Percentiles rank a stretch among this genome's conserved stretches.
Evolutionary conservation across 1,140 invertebrate species (phyloP).

Genomic region (Philotrypesis tridentata): DNA sequence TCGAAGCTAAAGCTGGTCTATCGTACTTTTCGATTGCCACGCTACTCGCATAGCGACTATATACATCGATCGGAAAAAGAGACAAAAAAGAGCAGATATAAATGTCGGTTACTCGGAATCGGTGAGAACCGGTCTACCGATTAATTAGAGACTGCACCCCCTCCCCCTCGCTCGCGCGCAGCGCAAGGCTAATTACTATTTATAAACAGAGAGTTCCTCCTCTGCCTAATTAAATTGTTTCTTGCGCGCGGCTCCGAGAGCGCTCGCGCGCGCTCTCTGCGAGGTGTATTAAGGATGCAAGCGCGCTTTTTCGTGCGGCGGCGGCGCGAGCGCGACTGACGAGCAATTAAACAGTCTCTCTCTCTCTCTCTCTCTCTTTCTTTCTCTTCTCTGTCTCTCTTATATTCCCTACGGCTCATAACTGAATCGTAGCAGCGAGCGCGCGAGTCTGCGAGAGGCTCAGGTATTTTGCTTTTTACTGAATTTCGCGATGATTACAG

Average conservation of each 20-base stretch:
- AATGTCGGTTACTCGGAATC: not conserved
- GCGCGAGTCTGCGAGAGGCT: not conserved
- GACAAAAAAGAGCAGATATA: too few species aligned
- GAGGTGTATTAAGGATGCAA: not conserved
- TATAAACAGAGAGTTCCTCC: not conserved
- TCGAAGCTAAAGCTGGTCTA: too few species aligned
- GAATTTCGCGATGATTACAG: not conserved
- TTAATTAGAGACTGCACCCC: not conserved
- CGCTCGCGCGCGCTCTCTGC: too few species aligned
- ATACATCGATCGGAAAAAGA: too few species aligned
- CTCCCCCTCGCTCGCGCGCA: not conserved
- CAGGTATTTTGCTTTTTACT: not conserved
- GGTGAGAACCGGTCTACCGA: not conserved
- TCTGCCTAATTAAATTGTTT: constrained; percentile 15
- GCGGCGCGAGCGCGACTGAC: not conserved
- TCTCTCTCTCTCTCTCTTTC: too few species aligned
- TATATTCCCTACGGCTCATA: not conserved
- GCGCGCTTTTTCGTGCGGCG: not conserved
- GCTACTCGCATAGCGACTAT: too few species aligned
- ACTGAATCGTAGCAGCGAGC: not conserved
- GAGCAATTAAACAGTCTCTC: not conserved
- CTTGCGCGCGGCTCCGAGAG: not conserved
- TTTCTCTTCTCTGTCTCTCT: too few species aligned
- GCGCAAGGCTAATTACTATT: not conserved
- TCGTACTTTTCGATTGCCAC: constrained; percentile 64